A percentile compares a stretch with the other conserved stretches of the same genome.
These are phyloP conservation scores for Ecdyonurus torrentis DNA, from an alignment of 2,888 invertebrate species.

Conservation along the genomic window DNA sequence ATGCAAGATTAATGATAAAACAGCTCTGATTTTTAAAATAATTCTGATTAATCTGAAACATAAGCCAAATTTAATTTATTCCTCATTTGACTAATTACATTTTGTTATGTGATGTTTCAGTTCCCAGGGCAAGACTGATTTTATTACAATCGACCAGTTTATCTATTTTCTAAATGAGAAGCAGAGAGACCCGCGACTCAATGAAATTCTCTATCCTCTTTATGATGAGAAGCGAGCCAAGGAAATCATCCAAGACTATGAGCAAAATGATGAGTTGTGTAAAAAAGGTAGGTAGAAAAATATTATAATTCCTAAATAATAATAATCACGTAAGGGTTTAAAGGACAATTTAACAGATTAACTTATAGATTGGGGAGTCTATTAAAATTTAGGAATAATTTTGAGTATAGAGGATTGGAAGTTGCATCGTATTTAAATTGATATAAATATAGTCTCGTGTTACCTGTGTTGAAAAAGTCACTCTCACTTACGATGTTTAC, in stretches of 20 bases:
- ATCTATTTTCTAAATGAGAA: conserved; percentile 91
- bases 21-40: too few relatives aligned
- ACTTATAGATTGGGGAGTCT: background rate
- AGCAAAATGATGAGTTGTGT: conserved; percentile 60
- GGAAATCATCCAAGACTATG: conserved; percentile 88
- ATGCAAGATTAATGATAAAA: too few relatives aligned
- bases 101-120: too few relatives aligned
- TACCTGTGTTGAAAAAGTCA: too few relatives aligned
- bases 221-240: conserved; percentile 86
- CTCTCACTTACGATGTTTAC: too few relatives aligned
- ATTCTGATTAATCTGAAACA: too few relatives aligned
- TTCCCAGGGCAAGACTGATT: conserved; percentile 77
- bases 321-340: background rate
- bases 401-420: background rate
- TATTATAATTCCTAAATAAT: background rate
- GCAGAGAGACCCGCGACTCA: conserved; percentile 93
- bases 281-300: conserved; percentile 49
- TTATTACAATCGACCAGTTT: conserved; percentile 71
- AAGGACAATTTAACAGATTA: background rate
- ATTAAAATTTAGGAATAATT: background rate
- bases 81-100: too few relatives aligned
- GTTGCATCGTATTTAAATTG: too few relatives aligned
- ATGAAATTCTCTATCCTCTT: conserved; percentile 95
- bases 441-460: too few relatives aligned
- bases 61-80: too few relatives aligned